Conservation (phyloP, 2,888 invertebrate species). For the Mamestra brassicae region DNA sequence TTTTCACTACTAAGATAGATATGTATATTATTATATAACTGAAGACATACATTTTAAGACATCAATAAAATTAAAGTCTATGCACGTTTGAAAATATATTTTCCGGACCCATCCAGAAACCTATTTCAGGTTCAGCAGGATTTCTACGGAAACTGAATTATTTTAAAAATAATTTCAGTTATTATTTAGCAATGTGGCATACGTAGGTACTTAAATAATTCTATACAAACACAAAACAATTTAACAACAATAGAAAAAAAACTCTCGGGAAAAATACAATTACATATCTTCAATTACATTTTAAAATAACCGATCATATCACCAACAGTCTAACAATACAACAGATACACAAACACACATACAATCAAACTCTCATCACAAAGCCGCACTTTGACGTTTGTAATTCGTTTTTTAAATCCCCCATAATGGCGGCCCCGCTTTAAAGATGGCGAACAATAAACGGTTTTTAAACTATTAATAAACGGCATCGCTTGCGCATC, state of each 20-base stretch:
- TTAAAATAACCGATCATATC: conserved; percentile 54
- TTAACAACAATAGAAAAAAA: conserved; percentile 12
- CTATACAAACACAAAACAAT: conserved; percentile 28
- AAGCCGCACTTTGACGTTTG: conserved; percentile 55
- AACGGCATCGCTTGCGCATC: conserved; percentile 57
- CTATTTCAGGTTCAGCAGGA: not conserved
- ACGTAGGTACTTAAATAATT: not conserved
- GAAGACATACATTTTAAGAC: too few species aligned
- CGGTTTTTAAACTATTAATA: conserved; percentile 62
- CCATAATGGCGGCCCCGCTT: conserved; percentile 49
- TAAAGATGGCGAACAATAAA: conserved; percentile 68
- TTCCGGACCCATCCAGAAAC: not conserved
- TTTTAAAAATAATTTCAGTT: not conserved
- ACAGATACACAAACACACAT: conserved; percentile 25
- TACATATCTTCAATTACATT: conserved; percentile 51
- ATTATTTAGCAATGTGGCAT: not conserved
- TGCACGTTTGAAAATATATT: not conserved
- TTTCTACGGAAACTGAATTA: not conserved
- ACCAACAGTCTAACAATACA: conserved; percentile 20
- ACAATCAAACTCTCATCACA: conserved; percentile 59
- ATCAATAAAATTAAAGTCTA: not conserved
- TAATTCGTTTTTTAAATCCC: conserved; percentile 58
- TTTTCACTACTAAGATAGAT: too few species aligned
- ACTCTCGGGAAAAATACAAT: conserved; percentile 32
- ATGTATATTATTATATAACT: too few species aligned